Evolutionary conservation across 2,113 vertebrate species (phyloP).

Genomic region (Erythrolamprus reginae): DNA sequence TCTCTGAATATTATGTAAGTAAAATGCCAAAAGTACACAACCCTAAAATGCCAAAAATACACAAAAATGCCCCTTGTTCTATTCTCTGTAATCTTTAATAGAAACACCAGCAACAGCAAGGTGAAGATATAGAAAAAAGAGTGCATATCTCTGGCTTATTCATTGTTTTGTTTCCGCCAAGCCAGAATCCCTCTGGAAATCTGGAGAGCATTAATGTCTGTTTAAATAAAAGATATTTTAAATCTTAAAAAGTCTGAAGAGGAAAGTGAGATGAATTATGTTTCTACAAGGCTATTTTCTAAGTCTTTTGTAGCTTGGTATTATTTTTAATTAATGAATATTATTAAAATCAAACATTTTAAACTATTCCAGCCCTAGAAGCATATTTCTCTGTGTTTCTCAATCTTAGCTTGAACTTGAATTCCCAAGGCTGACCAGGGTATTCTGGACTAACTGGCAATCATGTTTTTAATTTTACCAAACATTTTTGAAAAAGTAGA

Average conservation of each 20-base stretch:
- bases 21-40: background rate
- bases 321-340: background rate
- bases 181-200: background rate
- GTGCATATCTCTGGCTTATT: background rate
- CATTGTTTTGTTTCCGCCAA: background rate
- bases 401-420: background rate
- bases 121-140: background rate
- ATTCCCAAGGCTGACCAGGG: background rate
- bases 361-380: background rate
- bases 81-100: background rate
- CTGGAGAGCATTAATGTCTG: background rate
- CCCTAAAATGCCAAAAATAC: background rate
- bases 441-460: background rate
- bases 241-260: background rate
- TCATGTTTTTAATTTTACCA: background rate
- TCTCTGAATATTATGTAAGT: background rate
- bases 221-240: background rate
- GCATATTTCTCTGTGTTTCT: background rate
- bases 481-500: background rate
- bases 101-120: background rate
- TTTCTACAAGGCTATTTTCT: background rate
- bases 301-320: background rate
- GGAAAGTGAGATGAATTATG: background rate
- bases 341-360: background rate
- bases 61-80: background rate